These are phyloP conservation scores for Chrysomela aeneicollis DNA, from an alignment of 2,888 invertebrate genomes.

Conservation along the genomic window DNA sequence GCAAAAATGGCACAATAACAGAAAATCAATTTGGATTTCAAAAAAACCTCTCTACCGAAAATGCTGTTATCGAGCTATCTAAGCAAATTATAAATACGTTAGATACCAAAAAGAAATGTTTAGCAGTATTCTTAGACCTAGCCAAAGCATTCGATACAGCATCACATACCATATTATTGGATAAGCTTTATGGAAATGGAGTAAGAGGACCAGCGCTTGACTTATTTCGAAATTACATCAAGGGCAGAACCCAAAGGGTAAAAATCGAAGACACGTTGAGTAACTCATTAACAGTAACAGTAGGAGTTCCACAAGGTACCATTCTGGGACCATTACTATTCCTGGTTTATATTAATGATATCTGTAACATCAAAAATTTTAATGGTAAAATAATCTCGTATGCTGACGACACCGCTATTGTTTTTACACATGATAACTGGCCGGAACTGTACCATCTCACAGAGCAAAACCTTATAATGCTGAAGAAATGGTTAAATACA, in stretches of 20 bases:
- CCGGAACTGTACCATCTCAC: neutral
- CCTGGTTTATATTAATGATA: neutral
- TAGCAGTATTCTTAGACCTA: constrained; percentile 9
- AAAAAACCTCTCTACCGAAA: neutral
- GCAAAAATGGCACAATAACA: neutral
- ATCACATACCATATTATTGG: neutral
- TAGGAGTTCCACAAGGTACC: neutral
- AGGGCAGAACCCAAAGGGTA: neutral
- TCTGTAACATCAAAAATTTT: neutral
- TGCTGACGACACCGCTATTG: neutral
- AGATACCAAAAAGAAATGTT: neutral
- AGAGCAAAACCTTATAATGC: neutral
- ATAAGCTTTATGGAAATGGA: neutral
- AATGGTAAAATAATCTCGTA: neutral
- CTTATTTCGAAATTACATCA: constrained; percentile 1
- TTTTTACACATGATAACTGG: neutral
- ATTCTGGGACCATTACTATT: neutral
- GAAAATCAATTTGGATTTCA: constrained; percentile 1
- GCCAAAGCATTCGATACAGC: constrained; percentile 19
- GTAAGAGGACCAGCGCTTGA: neutral
- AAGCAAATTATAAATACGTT: neutral
- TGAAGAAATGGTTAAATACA: constrained; percentile 3
- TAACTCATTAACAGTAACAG: neutral
- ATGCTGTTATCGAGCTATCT: neutral
- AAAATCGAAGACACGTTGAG: neutral